A percentile compares a stretch with the other conserved stretches of the same genome.
These are phyloP conservation scores for Limosa lapponica DNA, from an alignment of 2,797 vertebrate genomes.

Conservation along the genomic window DNA sequence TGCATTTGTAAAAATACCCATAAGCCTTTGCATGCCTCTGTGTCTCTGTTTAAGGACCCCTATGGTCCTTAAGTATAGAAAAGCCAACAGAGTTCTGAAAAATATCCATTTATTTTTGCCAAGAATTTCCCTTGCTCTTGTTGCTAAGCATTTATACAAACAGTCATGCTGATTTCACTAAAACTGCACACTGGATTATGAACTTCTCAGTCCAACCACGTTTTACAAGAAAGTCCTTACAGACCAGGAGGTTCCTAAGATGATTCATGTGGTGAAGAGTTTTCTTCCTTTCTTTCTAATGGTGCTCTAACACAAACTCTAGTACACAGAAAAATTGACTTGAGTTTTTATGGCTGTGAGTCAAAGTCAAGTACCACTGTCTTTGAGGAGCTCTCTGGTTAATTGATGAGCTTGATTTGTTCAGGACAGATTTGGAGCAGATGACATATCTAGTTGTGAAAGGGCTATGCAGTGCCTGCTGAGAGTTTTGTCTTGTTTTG, in stretches of 20 bases:
- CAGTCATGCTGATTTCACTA: neutral
- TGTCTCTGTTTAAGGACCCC: neutral
- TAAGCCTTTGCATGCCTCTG: neutral
- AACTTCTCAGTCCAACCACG: neutral
- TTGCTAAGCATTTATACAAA: slow-evolving; percentile 4
- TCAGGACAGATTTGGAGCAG: neutral
- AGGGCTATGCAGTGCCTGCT: neutral
- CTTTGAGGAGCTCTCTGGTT: neutral
- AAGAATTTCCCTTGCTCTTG: neutral
- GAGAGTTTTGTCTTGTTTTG: neutral
- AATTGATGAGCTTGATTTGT: neutral
- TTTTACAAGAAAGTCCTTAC: neutral
- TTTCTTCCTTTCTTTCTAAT: neutral
- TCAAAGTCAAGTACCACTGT: neutral
- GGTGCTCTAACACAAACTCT: neutral
- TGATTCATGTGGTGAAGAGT: neutral
- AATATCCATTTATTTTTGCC: neutral
- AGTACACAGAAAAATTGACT: neutral
- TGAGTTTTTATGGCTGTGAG: neutral
- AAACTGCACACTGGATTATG: neutral
- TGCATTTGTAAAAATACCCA: neutral
- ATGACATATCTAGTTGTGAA: neutral
- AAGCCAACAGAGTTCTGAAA: neutral
- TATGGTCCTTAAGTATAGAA: neutral
- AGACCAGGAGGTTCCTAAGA: neutral